Conservation (phyloP, 2,888 invertebrate genomes). For the Incurvaria masculella region DNA sequence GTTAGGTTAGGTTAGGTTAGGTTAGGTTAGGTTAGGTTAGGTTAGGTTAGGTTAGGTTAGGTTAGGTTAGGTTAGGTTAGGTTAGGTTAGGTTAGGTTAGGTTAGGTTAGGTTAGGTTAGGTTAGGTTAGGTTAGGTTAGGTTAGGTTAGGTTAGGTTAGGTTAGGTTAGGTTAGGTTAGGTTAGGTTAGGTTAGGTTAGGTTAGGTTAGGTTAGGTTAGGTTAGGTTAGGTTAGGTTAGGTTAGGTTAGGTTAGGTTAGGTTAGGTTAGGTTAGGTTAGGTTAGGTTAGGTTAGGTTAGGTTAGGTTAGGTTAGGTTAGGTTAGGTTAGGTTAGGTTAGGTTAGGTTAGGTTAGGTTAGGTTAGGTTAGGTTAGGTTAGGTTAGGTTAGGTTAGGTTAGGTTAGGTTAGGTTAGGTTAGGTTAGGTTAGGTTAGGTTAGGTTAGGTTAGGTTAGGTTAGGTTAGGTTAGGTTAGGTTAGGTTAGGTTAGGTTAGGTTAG, state of each 20-base stretch:
- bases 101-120: no score
- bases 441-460: no score
- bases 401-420: not conserved
- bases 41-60: no score
- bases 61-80: no score
- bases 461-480: no score
- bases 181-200: not conserved
- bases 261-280: conserved; percentile 2
- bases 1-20: no score
- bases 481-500: conserved; percentile 10
- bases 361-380: not conserved
- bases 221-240: not conserved
- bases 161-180: not conserved
- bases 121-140: conserved; percentile 10
- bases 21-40: no score
- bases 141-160: not conserved
- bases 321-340: conserved; percentile 6
- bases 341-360: conserved; percentile 2
- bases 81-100: no score
- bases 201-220: not conserved
- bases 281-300: conserved; percentile 3
- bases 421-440: no score
- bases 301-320: conserved; percentile 7
- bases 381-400: not conserved
- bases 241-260: not conserved